Evolutionary conservation across 2,888 invertebrate species (phyloP).

Genomic region (Pachymerium ferrugineum): DNA sequence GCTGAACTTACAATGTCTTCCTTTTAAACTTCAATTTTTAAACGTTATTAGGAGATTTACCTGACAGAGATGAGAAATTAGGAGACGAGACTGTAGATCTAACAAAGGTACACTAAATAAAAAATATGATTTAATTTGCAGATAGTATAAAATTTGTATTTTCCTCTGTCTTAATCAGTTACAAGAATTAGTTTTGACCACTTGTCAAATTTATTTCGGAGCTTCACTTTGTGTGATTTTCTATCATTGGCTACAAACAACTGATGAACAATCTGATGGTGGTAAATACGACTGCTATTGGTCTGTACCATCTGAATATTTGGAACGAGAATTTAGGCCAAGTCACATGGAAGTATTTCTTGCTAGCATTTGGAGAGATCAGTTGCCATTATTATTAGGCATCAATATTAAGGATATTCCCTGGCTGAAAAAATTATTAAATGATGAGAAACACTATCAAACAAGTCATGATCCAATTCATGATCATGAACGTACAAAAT

Average conservation of each 20-base stretch:
- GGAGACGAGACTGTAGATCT: no score
- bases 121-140: no score
- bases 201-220: neutral
- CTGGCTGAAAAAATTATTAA: neutral
- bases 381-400: neutral
- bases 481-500: neutral
- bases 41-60: no score
- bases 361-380: neutral
- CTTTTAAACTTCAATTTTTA: no score
- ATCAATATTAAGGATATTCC: neutral
- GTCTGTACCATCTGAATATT: neutral
- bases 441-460: neutral
- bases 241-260: neutral
- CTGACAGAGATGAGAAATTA: no score
- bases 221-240: neutral
- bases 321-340: neutral
- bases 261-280: neutral
- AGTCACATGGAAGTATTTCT: neutral
- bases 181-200: neutral
- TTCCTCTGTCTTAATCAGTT: neutral
- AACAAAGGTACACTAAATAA: no score
- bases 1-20: no score
- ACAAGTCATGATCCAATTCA: neutral
- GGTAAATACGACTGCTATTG: neutral
- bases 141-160: neutral